Percentiles rank a stretch among this genome's conserved stretches.
phyloP scores from a whole-genome alignment of 1,140 invertebrate species.

The Hylyphantes graminicola region DNA sequence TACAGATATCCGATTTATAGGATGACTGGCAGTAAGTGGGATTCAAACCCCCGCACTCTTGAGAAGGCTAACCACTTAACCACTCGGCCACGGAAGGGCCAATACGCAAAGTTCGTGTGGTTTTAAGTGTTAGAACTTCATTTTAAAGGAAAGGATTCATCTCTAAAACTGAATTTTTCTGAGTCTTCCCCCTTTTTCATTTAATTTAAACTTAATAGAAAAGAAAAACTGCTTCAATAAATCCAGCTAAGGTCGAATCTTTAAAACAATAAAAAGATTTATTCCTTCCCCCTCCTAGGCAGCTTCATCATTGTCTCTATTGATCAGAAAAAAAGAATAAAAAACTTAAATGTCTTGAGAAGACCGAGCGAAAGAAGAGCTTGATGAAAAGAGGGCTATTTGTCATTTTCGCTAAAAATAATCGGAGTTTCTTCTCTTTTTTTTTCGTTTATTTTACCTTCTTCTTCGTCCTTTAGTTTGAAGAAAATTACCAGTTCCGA shows the following conservation, averaged over 20 bases:
- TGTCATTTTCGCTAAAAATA: conserved; percentile 49
- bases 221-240: conserved; percentile 17
- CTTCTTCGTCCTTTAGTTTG: not conserved
- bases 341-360: conserved; percentile 47
- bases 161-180: too few species aligned
- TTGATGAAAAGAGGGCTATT: conserved; percentile 52
- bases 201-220: not conserved
- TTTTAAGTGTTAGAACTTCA: too few species aligned
- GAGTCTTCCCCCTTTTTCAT: too few species aligned
- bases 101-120: too few species aligned
- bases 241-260: conserved; percentile 38
- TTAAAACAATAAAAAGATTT: conserved; percentile 33
- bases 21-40: too few species aligned
- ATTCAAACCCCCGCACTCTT: too few species aligned
- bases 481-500: conserved; percentile 46
- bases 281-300: conserved; percentile 19
- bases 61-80: too few species aligned
- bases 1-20: too few species aligned
- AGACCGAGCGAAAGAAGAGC: conserved; percentile 48
- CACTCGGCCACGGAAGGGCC: too few species aligned
- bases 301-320: conserved; percentile 51
- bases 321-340: conserved; percentile 38
- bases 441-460: conserved; percentile 34
- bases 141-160: too few species aligned
- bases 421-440: conserved; percentile 41